Conservation (phyloP, 2,797 vertebrate genomes). For the Gastrophryne carolinensis region DNA sequence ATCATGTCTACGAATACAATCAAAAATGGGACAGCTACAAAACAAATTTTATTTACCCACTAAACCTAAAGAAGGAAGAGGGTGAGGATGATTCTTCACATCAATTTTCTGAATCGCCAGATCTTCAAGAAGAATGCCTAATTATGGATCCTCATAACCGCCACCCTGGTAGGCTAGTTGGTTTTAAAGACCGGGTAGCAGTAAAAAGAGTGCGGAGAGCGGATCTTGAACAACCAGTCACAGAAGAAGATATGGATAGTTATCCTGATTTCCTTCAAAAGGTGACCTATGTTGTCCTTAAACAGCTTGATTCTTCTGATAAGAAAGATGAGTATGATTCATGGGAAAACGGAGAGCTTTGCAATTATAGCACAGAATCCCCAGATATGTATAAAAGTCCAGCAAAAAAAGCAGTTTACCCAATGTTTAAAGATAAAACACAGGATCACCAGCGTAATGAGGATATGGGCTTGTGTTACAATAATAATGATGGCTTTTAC, state of each 20-base stretch:
- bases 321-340: constrained; percentile 78
- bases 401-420: constrained; percentile 72
- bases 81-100: constrained; percentile 70
- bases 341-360: constrained; percentile 76
- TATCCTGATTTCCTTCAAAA: constrained; percentile 82
- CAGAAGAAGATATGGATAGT: constrained; percentile 73
- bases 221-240: constrained; percentile 68
- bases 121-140: constrained; percentile 74
- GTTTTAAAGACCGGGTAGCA: constrained; percentile 71
- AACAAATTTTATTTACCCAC: constrained; percentile 70
- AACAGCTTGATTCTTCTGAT: constrained; percentile 78
- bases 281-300: constrained; percentile 85
- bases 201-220: constrained; percentile 71
- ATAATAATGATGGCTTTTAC: constrained; percentile 77
- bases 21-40: constrained; percentile 71
- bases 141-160: constrained; percentile 68
- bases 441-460: constrained; percentile 66
- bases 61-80: constrained; percentile 77
- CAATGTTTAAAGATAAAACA: constrained; percentile 70
- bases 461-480: constrained; percentile 70
- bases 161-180: constrained; percentile 65
- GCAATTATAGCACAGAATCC: constrained; percentile 76
- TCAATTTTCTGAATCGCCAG: constrained; percentile 72
- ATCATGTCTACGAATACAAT: constrained; percentile 72
- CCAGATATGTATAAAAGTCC: constrained; percentile 71